Evolutionary conservation across 2,888 invertebrate genomes (phyloP).

Genomic region (Hoplodrina blanda): DNA sequence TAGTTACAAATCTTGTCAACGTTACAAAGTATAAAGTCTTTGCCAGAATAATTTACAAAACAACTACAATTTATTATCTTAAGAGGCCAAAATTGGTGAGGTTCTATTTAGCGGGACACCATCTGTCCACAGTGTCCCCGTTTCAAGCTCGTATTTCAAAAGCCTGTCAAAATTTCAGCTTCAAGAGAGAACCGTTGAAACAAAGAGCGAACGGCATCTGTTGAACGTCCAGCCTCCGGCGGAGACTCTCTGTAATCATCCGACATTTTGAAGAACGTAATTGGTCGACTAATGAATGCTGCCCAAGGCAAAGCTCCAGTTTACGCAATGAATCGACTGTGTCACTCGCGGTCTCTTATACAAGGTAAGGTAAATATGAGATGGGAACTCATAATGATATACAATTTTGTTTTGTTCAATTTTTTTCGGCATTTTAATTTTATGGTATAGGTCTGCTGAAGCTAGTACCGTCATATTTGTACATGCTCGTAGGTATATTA

Average conservation of each 20-base stretch:
- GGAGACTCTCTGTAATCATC: slow-evolving; percentile 83
- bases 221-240: slow-evolving; percentile 79
- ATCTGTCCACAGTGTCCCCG: slow-evolving; percentile 58
- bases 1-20: neutral
- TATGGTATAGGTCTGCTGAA: slow-evolving; percentile 40
- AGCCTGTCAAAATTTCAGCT: slow-evolving; percentile 73
- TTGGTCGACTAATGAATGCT: slow-evolving; percentile 85
- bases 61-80: slow-evolving; percentile 36
- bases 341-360: slow-evolving; percentile 77
- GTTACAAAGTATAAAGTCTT: slow-evolving; percentile 9
- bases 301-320: slow-evolving; percentile 87
- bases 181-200: slow-evolving; percentile 74
- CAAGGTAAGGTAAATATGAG: slow-evolving; percentile 53
- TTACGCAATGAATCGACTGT: slow-evolving; percentile 84
- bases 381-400: slow-evolving; percentile 60
- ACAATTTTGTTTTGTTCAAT: slow-evolving; percentile 56
- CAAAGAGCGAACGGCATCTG: slow-evolving; percentile 84
- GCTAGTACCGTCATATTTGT: slow-evolving; percentile 44
- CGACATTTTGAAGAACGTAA: slow-evolving; percentile 87
- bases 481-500: slow-evolving; percentile 48
- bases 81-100: slow-evolving; percentile 36
- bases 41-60: slow-evolving; percentile 20
- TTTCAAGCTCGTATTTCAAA: slow-evolving; percentile 63
- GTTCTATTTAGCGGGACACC: slow-evolving; percentile 44
- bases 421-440: slow-evolving; percentile 52